Percentiles rank a stretch among this genome's conserved stretches.
These are phyloP conservation scores for Cryptoleucopteryx plumbea DNA, from an alignment of 2,113 vertebrate species.

Conservation along the genomic window DNA sequence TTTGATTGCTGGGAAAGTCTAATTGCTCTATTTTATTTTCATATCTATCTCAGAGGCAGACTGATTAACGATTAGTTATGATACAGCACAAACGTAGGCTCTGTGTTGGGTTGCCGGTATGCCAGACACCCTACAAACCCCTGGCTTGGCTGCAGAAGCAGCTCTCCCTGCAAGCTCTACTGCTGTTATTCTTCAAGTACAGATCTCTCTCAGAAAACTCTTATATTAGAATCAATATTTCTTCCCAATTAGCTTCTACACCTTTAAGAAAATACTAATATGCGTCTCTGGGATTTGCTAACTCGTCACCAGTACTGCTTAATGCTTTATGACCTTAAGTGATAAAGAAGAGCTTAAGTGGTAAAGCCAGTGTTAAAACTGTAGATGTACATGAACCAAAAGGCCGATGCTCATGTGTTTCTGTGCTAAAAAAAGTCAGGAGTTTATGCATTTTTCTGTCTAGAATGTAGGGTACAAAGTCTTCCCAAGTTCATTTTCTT, in stretches of 20 bases:
- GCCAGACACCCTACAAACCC: not conserved
- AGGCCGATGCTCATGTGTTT: rapidly evolving
- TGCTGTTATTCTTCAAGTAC: not conserved
- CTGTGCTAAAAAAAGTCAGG: not conserved
- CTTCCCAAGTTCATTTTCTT: not conserved
- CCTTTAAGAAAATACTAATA: rapidly evolving
- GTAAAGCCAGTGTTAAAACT: not conserved
- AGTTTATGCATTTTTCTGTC: not conserved
- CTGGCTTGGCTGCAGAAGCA: rapidly evolving
- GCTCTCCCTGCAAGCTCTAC: not conserved
- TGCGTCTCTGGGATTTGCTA: not conserved
- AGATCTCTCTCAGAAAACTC: not conserved
- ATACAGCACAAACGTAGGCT: rapidly evolving
- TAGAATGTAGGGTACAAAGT: not conserved
- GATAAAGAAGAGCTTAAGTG: not conserved
- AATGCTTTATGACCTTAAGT: not conserved
- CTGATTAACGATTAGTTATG: rapidly evolving
- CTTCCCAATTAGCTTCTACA: not conserved
- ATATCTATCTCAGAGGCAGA: not conserved
- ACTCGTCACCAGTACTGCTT: rapidly evolving
- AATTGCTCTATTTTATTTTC: not conserved
- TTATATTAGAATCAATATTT: rapidly evolving
- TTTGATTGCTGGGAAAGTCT: not conserved
- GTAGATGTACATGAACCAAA: not conserved
- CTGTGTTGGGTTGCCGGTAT: rapidly evolving